These are phyloP conservation scores for Pygoscelis antarcticus DNA, from an alignment of 2,113 vertebrate species.

Conservation along the genomic window DNA sequence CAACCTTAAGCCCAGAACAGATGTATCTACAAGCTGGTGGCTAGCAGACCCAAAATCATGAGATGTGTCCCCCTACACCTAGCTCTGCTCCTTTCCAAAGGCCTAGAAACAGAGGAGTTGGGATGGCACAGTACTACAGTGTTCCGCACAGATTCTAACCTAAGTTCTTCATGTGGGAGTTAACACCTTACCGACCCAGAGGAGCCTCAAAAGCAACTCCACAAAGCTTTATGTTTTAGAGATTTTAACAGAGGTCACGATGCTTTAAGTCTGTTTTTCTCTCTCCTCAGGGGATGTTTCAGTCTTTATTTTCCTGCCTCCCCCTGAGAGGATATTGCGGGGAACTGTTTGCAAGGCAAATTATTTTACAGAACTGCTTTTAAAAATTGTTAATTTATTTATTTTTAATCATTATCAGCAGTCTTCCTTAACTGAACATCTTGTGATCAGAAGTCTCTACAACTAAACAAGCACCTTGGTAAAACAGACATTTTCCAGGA, in stretches of 20 bases:
- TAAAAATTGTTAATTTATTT: neutral
- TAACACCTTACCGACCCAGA: neutral
- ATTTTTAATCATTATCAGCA: neutral
- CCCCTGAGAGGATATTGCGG: neutral
- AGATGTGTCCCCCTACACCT: neutral
- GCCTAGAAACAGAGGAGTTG: neutral
- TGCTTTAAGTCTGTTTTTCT: neutral
- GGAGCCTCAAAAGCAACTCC: neutral
- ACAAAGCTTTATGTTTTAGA: neutral
- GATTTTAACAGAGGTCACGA: rapidly evolving
- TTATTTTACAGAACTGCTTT: neutral
- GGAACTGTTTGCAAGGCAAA: neutral
- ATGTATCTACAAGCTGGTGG: neutral
- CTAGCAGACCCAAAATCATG: neutral
- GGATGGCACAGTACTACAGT: neutral
- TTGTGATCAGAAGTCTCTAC: neutral
- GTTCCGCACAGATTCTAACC: neutral
- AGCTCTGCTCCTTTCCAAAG: neutral
- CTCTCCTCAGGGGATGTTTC: neutral
- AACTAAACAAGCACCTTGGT: neutral
- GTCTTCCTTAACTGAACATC: neutral
- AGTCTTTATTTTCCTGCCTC: neutral
- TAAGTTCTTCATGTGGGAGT: neutral
- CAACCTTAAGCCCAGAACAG: neutral
- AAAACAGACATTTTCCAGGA: neutral